These are phyloP conservation scores for Eulithis prunata DNA, from an alignment of 2,888 invertebrate species.

Conservation along the genomic window DNA sequence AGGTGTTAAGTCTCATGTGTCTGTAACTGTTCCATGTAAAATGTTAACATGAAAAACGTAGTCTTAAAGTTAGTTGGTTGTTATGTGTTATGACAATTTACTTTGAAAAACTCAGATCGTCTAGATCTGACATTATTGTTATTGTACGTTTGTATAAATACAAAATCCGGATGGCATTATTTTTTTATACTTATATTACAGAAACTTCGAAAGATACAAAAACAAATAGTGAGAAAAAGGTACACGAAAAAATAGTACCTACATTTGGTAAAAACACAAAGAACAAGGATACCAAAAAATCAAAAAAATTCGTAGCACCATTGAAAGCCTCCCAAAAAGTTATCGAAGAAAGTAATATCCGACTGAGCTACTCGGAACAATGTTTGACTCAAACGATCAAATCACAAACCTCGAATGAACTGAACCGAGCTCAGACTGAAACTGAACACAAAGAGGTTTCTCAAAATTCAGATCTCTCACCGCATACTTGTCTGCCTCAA, in stretches of 20 bases:
- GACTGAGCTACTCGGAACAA: background rate
- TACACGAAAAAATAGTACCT: slow-evolving; percentile 46
- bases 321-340: slow-evolving; percentile 43
- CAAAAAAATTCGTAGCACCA: slow-evolving; percentile 62
- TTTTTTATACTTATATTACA: no score
- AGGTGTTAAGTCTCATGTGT: no score
- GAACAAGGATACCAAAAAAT: slow-evolving; percentile 35
- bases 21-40: no score
- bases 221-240: slow-evolving; percentile 6
- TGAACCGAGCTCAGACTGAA: background rate
- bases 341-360: slow-evolving; percentile 4
- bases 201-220: no score
- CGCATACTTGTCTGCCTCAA: background rate
- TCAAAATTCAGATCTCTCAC: background rate
- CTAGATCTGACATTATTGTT: no score
- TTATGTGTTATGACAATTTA: no score
- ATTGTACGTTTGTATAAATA: no score
- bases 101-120: no score
- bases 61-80: no score
- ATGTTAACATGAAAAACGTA: no score
- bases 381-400: background rate
- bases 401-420: background rate
- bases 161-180: no score
- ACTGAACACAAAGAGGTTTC: background rate
- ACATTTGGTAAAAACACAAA: slow-evolving; percentile 51